phyloP scores from a whole-genome alignment of 64 coral and sea anemone genomes.

The Stichodactyla helianthus region DNA sequence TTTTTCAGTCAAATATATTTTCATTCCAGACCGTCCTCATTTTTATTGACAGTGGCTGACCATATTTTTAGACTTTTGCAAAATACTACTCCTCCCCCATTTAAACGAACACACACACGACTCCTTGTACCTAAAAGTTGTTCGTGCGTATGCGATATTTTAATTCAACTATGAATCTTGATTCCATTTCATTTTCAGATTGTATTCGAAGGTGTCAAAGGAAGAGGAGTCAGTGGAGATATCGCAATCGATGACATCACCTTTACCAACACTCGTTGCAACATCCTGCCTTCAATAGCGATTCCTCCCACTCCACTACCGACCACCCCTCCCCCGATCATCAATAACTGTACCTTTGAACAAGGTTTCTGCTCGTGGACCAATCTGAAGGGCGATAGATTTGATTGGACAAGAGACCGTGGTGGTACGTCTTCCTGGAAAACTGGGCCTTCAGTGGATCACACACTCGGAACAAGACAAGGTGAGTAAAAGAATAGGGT shows the following conservation, averaged over 20 bases:
- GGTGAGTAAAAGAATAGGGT: constrained; percentile 21
- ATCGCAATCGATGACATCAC: constrained; percentile 82
- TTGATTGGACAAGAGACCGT: constrained; percentile 61
- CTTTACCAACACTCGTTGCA: constrained; percentile 64
- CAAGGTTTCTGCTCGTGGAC: constrained; percentile 67
- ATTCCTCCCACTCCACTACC: constrained; percentile 72
- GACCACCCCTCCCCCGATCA: constrained; percentile 68
- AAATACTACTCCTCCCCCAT: no score
- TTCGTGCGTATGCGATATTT: no score
- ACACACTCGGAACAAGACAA: constrained; percentile 58
- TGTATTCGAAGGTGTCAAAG: constrained; percentile 79
- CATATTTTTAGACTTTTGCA: no score
- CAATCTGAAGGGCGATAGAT: constrained; percentile 65
- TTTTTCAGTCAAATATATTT: no score
- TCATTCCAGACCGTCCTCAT: no score
- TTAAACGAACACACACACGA: no score
- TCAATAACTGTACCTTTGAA: constrained; percentile 94
- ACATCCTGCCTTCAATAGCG: constrained; percentile 72
- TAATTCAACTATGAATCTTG: neutral
- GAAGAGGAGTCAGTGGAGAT: constrained; percentile 60
- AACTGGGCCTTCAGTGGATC: constrained; percentile 60
- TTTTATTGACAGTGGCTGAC: no score
- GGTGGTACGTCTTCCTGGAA: constrained; percentile 39
- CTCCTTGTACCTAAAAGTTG: no score
- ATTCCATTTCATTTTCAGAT: constrained; percentile 18